Conservation (phyloP, 2,888 invertebrate species). For the Globia sparganii region DNA sequence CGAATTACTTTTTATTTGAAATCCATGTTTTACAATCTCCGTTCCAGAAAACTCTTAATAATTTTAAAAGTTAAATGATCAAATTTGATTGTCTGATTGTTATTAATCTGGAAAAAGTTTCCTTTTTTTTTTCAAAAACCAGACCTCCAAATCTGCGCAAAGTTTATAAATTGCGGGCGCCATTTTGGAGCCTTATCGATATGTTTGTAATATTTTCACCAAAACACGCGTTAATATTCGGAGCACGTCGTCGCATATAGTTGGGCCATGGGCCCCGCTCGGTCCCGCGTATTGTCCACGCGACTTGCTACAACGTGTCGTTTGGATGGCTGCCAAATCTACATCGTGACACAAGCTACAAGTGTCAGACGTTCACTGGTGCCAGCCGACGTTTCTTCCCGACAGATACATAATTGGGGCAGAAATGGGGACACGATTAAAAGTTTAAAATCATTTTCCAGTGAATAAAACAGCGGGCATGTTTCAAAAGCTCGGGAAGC, state of each 20-base stretch:
- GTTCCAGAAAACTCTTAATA: background rate
- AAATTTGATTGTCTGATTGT: background rate
- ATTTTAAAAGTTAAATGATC: conserved; percentile 9
- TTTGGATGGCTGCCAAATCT: conserved; percentile 83
- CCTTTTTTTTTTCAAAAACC: conserved; percentile 6
- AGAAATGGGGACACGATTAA: conserved; percentile 77
- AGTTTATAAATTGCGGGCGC: conserved; percentile 17
- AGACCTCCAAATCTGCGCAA: background rate
- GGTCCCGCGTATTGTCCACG: conserved; percentile 64
- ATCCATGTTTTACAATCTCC: background rate
- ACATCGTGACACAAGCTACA: conserved; percentile 80
- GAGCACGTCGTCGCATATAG: conserved; percentile 64
- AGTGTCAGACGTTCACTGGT: conserved; percentile 80
- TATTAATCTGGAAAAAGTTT: conserved; percentile 5
- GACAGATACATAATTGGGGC: conserved; percentile 84
- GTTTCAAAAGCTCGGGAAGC: conserved; percentile 54
- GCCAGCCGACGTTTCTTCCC: conserved; percentile 75
- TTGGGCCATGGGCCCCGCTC: conserved; percentile 35
- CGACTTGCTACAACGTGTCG: conserved; percentile 68
- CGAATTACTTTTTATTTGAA: conserved; percentile 18
- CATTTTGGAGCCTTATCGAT: conserved; percentile 40
- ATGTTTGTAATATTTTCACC: conserved; percentile 58
- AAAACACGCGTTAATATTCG: conserved; percentile 67
- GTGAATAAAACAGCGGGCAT: conserved; percentile 56
- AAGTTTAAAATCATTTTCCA: conserved; percentile 72